Base-by-base conservation (phyloP, 2,797 vertebrate genomes). In the Cephalopachus bancanus region DNA sequence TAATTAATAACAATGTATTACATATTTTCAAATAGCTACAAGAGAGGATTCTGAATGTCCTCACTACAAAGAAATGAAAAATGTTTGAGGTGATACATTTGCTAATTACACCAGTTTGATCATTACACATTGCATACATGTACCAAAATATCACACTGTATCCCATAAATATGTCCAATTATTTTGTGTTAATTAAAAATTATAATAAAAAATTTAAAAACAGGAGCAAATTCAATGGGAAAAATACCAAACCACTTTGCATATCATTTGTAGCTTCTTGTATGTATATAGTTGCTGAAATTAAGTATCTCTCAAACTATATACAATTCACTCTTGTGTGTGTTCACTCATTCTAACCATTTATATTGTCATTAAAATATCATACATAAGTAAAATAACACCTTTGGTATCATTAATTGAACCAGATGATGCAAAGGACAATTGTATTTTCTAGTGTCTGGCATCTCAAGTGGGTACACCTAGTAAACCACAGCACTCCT, bases 311-410 rank as follows among this genome's bases (percentile, higher is more conserved):
- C 37, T 74, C 44, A 83, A 88, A 53, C 12, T n/a, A 62, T 30
- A 74, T 53, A 55, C 53, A 79, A 91, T 72, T 87, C 44, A 90
- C 9, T 92, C 44, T 28, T 76, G 0, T 60, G 19, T 78, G 53
- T 60, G 44, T 44, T 86, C 62, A 94, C 24, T 95, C 49, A 59
- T 83, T 83, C 55, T 89, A 88, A 83, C 8, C 37, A 57, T 72
- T 84, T 57, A 62, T 84, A 80, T n/a, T 80, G 37, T 84, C n/a
- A 71, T 33, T 69, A 69, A 16, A 69, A 33, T 69, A n/a, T 33
- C 67, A 33, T n/a, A 69, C 16, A 69, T 16, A 69, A 69, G n/a
- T 69, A 69, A 69, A 69, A 69, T 69, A 89, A 8, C 10, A 5
- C 33, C 57, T 80, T 76, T 30, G 51, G 11, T 69, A 71, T 14